Conservation (phyloP, 2,888 invertebrate genomes). For the Himalopsyche tibetana region DNA sequence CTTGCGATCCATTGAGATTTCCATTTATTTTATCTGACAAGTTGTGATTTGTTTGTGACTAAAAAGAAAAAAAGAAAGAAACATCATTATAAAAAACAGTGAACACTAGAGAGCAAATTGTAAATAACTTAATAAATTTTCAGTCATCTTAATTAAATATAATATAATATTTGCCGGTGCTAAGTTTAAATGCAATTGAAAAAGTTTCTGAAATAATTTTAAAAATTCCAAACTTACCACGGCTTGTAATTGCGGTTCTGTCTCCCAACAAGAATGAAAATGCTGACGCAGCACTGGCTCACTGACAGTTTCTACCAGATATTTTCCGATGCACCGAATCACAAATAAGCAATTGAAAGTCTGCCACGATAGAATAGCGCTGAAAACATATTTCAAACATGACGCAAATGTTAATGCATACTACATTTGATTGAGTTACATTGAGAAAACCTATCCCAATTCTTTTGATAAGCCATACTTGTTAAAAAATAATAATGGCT, state of each 20-base stretch:
- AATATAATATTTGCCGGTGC: no score
- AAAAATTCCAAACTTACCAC: slow-evolving; percentile 32
- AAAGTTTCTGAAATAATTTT: neutral
- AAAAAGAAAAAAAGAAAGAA: neutral
- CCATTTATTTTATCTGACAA: slow-evolving; percentile 10
- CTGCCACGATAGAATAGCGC: slow-evolving; percentile 90
- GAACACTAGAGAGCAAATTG: neutral
- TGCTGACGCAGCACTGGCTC: slow-evolving; percentile 92
- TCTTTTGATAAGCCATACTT: no score
- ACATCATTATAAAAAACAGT: neutral
- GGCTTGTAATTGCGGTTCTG: slow-evolving; percentile 60
- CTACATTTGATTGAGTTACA: no score
- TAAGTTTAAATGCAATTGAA: neutral
- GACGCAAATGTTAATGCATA: no score
- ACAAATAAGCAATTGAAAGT: slow-evolving; percentile 95
- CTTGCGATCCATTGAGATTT: slow-evolving; percentile 20
- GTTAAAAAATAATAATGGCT: no score
- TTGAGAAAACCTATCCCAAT: no score
- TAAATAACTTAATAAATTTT: no score
- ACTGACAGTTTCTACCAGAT: slow-evolving; percentile 91
- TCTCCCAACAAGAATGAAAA: slow-evolving; percentile 79
- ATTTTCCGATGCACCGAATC: slow-evolving; percentile 89
- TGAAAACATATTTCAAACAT: slow-evolving; percentile 66
- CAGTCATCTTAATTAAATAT: no score
- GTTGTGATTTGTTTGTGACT: slow-evolving; percentile 36